phyloP scores from a whole-genome alignment of 2,888 invertebrate genomes.

The Chorisops tibialis region DNA sequence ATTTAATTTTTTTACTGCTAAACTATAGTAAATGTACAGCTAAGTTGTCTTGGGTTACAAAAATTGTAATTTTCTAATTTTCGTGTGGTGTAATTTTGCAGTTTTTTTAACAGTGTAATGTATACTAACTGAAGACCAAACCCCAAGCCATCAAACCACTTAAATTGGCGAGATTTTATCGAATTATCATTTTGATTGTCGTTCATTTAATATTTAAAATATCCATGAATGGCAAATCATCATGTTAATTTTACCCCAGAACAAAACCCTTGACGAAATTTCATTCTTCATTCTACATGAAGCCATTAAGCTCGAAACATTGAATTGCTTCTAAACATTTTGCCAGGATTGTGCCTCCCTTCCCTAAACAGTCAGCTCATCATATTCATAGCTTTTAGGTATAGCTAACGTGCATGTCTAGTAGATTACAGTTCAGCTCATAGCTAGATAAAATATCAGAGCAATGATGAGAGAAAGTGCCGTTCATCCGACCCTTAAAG shows the following conservation, averaged over 20 bases:
- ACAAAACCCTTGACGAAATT: constrained; percentile 2
- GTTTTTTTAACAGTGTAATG: too few species aligned
- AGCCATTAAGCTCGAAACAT: constrained; percentile 4
- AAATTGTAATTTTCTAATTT: too few species aligned
- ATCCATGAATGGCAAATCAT: not conserved
- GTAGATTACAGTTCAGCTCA: not conserved
- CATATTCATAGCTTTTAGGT: not conserved
- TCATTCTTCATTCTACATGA: constrained; percentile 6
- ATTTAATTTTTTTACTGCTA: too few species aligned
- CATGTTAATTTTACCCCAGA: constrained; percentile 8
- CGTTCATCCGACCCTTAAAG: not conserved
- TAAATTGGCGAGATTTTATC: not conserved
- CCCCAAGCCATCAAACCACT: too few species aligned
- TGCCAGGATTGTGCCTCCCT: not conserved
- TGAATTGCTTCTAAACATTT: constrained; percentile 2
- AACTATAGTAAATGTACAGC: too few species aligned
- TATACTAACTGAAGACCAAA: too few species aligned
- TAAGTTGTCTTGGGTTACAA: too few species aligned
- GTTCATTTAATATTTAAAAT: not conserved
- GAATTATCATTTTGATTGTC: not conserved
- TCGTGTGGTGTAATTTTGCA: too few species aligned
- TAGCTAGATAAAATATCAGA: not conserved
- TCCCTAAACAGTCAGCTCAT: not conserved
- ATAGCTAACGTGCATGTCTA: not conserved
- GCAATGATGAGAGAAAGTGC: not conserved